Evolutionary conservation across 2,888 invertebrate species (phyloP).

Genomic region (Anoncus sp.): DNA sequence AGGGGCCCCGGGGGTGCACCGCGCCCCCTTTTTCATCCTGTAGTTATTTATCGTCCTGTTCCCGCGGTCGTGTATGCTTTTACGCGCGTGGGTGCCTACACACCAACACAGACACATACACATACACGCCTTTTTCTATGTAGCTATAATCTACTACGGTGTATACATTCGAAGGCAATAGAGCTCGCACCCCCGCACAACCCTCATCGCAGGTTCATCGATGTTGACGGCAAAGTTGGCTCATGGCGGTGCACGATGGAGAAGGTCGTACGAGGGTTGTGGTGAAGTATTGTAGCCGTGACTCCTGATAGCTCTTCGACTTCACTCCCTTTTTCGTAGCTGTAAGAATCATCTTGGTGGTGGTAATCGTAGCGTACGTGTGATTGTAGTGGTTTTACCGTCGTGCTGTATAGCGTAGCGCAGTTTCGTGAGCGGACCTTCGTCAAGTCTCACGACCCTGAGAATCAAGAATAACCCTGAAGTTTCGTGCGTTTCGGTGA

Average conservation of each 20-base stretch:
- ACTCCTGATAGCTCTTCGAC: slow-evolving; percentile 46
- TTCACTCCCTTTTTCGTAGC: slow-evolving; percentile 30
- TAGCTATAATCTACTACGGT: slow-evolving; percentile 44
- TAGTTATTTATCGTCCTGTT: slow-evolving; percentile 81
- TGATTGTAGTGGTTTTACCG: slow-evolving; percentile 31
- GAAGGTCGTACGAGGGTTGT: slow-evolving; percentile 73
- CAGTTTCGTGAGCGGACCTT: slow-evolving; percentile 71
- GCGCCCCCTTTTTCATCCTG: slow-evolving; percentile 82
- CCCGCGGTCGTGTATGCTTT: slow-evolving; percentile 50
- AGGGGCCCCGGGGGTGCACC: slow-evolving; percentile 81
- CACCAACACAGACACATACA: slow-evolving; percentile 1
- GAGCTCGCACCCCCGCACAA: slow-evolving; percentile 69
- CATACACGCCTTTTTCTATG: slow-evolving; percentile 25
- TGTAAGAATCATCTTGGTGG: slow-evolving; percentile 41
- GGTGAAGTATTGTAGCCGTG: slow-evolving; percentile 57
- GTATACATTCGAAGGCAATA: slow-evolving; percentile 45
- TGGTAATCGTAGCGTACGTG: slow-evolving; percentile 59
- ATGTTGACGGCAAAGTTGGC: slow-evolving; percentile 70
- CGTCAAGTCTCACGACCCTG: slow-evolving; percentile 73
- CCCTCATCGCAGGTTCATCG: slow-evolving; percentile 69
- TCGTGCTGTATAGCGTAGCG: slow-evolving; percentile 2
- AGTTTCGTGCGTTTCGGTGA: slow-evolving; percentile 50
- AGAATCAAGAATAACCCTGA: slow-evolving; percentile 72
- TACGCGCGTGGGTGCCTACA: slow-evolving; percentile 5
- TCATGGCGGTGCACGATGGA: slow-evolving; percentile 62